Evolutionary conservation across 2,888 invertebrate genomes (phyloP), one percentile per base, ranked within the genome.

Genomic region (Catocala fraxini): DNA sequence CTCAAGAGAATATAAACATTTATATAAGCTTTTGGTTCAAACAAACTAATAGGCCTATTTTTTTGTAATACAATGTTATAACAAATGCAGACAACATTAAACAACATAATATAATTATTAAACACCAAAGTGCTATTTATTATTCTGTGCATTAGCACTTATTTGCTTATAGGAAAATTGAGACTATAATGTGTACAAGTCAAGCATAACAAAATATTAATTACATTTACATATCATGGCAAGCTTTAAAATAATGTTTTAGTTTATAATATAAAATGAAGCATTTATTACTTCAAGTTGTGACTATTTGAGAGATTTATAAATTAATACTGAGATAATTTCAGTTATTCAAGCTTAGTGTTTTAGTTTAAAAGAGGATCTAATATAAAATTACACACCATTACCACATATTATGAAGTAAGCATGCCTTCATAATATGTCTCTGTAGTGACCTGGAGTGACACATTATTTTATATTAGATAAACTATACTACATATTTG

Each of bases 291-390:
- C 60, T 68, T 15, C 25, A 51, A 43, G 51, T 57, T 71, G 61
- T 77, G 75, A 77, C 75, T 55, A 60, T 52, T 47, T 53, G 41
- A 55, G 58, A 65, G 48, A 73, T 60, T 57, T 42, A 15, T 43
- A 52, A 35, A 10, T 51, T 69, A 77, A 82, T 80, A 81, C 81
- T 79, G 79, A 63, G 58, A 67, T 64, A 67, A 57, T 63, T 62
- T 75, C 59, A 65, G 58, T 55, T 64, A 65, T 59, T 51, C 53
- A 70, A 70, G 51, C 54, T 61, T 67, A 56, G 3, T 9, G 4
- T 11, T n/a, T 43, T 11, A 5, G 42, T 11, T 43, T 43, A 11
- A 43, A 11, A 41, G 41, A 5, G 1, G 6, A 41, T 39, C n/a
- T 56, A 48, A n/a, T 7, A n/a, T 35, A n/a, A 48, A 41, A 41